Evolutionary conservation across 1,140 invertebrate species (phyloP).

Genomic region (Drosophila gunungcola): DNA sequence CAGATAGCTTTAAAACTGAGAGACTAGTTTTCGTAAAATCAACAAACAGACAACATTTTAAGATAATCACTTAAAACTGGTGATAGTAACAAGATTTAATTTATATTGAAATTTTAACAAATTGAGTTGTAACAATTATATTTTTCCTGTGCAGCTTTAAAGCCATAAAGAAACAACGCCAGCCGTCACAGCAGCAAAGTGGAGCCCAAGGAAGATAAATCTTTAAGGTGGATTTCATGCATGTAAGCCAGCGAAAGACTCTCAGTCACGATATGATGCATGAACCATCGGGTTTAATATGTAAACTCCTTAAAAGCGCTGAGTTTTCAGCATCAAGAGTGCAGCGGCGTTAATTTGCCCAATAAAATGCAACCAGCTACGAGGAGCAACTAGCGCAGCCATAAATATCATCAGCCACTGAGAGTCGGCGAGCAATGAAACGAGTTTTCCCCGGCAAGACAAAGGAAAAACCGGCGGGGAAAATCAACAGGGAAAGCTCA

Average conservation of each 20-base stretch:
- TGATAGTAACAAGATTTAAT: too few relatives aligned
- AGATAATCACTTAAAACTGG: too few relatives aligned
- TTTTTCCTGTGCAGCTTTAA: slow-evolving; percentile 11
- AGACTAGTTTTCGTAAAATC: too few relatives aligned
- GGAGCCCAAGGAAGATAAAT: slow-evolving; percentile 60
- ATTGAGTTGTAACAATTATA: background rate
- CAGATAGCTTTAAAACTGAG: too few relatives aligned
- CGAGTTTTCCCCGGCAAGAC: slow-evolving; percentile 26
- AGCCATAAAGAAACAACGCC: slow-evolving; percentile 34
- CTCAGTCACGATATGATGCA: slow-evolving; percentile 50
- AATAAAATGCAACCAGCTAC: slow-evolving; percentile 47
- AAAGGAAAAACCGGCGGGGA: slow-evolving; percentile 24
- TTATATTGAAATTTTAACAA: too few relatives aligned
- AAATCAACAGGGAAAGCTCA: slow-evolving; percentile 19
- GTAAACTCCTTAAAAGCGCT: slow-evolving; percentile 41
- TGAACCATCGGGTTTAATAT: slow-evolving; percentile 54
- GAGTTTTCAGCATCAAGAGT: slow-evolving; percentile 40
- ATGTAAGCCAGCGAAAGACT: slow-evolving; percentile 61
- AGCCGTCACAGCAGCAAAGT: slow-evolving; percentile 1
- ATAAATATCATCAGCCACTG: slow-evolving; percentile 72
- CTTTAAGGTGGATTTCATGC: slow-evolving; percentile 69
- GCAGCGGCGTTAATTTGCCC: slow-evolving; percentile 53
- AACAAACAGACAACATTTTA: too few relatives aligned
- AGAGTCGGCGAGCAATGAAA: slow-evolving; percentile 28
- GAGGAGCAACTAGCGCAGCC: slow-evolving; percentile 33